Base-by-base conservation (phyloP, 2,888 invertebrate genomes). In the Ctenicera cuprea region DNA sequence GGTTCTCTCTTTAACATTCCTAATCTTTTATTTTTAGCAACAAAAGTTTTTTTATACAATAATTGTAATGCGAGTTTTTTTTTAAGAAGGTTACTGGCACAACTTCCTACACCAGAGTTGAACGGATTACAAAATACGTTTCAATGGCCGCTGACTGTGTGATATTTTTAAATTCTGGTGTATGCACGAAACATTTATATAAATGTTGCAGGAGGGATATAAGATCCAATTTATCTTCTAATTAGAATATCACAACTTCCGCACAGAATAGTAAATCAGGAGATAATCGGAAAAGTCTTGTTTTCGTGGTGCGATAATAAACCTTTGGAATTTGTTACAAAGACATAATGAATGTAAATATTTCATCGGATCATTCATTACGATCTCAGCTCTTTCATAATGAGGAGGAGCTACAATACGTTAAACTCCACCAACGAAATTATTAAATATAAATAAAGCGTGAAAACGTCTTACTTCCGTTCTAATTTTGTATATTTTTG, bases 351-450 rank as follows among this genome's bases (percentile, higher is more conserved):
- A 11, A 9, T 22, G 30, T 52, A 52, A 52, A 52, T 26, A 22
- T 52, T 52, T 52, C 52, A n/a, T 52, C 52, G 22, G 52, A 26
- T 52, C 52, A 52, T 52, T 30, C 22, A 52, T 52, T 52, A 30
- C 11, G 26, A 30, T n/a, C 26, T 45, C 45, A 30, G 30, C 52
- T 22, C 12, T 52, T 52, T 52, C 52, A 30, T 52, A 52, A 52
- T 30, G 52, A 52, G 52, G 22, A 30, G 22, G 26, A 52, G 52
- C n/a, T 52, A 52, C 52, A 52, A 52, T 52, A 30, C 50, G 18
- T 50, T 50, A 20, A 50, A 50, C 52, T 52, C 26, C 26, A 45
- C 52, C 14, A 52, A 52, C 20, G n/a, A 22, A 52, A 45, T 45
- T 45, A 45, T n/a, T 33, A 45, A 4, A 18, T 18, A 18, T 45